phyloP scores from a whole-genome alignment of 92 coral and sea anemone species.

The Micromussa lordhowensis region DNA sequence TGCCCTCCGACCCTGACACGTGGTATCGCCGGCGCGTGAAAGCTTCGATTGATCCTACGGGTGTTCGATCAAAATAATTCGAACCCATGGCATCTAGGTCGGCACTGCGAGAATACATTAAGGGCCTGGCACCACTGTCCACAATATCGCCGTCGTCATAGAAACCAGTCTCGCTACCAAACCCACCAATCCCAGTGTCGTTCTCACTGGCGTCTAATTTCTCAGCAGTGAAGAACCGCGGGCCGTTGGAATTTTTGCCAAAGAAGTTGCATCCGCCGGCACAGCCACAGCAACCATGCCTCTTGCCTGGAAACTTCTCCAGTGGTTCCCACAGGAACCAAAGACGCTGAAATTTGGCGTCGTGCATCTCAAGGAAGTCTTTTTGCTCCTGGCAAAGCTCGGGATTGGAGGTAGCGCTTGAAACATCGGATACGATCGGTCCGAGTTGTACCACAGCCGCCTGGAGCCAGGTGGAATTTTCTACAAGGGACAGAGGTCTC shows the following conservation, averaged over 20 bases:
- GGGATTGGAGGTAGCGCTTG: slow-evolving; percentile 66
- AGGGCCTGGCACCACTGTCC: slow-evolving; percentile 80
- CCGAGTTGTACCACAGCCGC: slow-evolving; percentile 89
- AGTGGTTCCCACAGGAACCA: slow-evolving; percentile 96
- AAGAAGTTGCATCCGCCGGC: slow-evolving; percentile 98
- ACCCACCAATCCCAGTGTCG: slow-evolving; percentile 83
- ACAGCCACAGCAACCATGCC: slow-evolving; percentile 87
- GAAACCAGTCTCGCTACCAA: slow-evolving; percentile 83
- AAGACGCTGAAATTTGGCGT: slow-evolving; percentile 76
- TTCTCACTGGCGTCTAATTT: slow-evolving; percentile 94
- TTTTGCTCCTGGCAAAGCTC: slow-evolving; percentile 79
- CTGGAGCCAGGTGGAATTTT: slow-evolving; percentile 91
- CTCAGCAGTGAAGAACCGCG: slow-evolving; percentile 86
- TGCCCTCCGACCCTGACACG: slow-evolving; percentile 82
- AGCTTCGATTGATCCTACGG: slow-evolving; percentile 89
- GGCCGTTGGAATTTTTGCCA: slow-evolving; percentile 90
- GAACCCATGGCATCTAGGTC: slow-evolving; percentile 79
- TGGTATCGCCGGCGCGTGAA: slow-evolving; percentile 88
- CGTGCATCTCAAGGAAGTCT: slow-evolving; percentile 91
- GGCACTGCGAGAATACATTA: slow-evolving; percentile 84
- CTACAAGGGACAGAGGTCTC: slow-evolving; percentile 81
- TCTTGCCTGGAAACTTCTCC: slow-evolving; percentile 53
- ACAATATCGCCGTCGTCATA: slow-evolving; percentile 85
- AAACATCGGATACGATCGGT: slow-evolving; percentile 88
- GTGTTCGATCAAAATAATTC: slow-evolving; percentile 78